Conservation (phyloP, 2,113 vertebrate genomes). For the Sylvilagus bachmani region DNA sequence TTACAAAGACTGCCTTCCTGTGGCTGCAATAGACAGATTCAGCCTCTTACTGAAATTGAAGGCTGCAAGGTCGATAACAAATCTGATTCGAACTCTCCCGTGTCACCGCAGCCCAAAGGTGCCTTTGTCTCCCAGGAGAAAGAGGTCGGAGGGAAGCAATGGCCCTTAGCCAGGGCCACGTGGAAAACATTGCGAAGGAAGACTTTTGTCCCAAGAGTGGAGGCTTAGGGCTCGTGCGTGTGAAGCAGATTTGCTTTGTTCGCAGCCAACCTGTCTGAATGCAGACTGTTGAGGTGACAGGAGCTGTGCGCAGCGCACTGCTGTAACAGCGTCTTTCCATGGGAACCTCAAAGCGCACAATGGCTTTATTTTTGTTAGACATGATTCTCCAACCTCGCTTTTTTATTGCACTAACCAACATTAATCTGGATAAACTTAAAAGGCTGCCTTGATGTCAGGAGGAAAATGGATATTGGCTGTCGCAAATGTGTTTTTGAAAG, state of each 20-base stretch:
- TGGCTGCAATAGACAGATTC: constrained; percentile 65
- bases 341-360: constrained; percentile 62
- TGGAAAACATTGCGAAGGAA: constrained; percentile 74
- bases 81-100: constrained; percentile 79
- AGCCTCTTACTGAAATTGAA: constrained; percentile 77
- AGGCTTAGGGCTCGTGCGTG: constrained; percentile 47
- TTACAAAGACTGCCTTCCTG: constrained; percentile 79
- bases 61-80: constrained; percentile 79
- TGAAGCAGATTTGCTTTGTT: constrained; percentile 74
- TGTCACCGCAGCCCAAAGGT: constrained; percentile 81
- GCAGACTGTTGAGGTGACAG: constrained; percentile 32
- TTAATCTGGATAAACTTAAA: constrained; percentile 76
- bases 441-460: constrained; percentile 65
- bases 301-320: neutral
- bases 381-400: constrained; percentile 70
- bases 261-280: constrained; percentile 68
- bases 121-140: constrained; percentile 82
- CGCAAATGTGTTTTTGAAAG: constrained; percentile 49
- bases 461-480: constrained; percentile 67
- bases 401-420: constrained; percentile 64
- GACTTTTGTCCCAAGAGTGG: constrained; percentile 72
- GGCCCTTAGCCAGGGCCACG: constrained; percentile 70
- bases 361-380: constrained; percentile 76
- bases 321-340: constrained; percentile 70
- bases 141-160: constrained; percentile 74